Evolutionary conservation across 92 coral and sea anemone genomes (phyloP), one percentile per base, ranked within the genome.

Genomic region (Umimayanthus chanpuru): DNA sequence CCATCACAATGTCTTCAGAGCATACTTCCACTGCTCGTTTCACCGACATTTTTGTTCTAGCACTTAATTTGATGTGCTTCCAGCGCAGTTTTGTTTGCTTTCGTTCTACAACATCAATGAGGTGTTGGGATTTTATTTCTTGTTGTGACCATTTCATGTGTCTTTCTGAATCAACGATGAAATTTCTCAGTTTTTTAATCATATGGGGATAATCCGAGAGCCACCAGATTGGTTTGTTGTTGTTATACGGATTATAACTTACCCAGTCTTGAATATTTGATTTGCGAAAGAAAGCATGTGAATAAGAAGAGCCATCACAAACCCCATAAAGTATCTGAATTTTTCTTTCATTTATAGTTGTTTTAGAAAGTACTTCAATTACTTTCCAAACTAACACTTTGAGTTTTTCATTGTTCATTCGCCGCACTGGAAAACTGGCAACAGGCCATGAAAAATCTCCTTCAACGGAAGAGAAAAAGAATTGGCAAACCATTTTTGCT

Each of bases 151-250:
- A 3, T 55, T 81, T 30, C 65, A 81, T 36, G 66, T 76, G 29
- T 21, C 88, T 81, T 10, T 85, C 70, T n/a, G 92, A 85, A 72
- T 79, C 70, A 25, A 90, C 89, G 6, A 90, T 85, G 61, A 85
- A 90, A 70, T 85, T 90, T 47, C 87, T 79, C 67, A 90, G 68
- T 56, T 90, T 90, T 72, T 90, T 86, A 21, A 80, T 86, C 83
- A 86, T 86, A 29, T 90, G 89, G 6, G 89, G 89, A 55, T 87
- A 65, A 65, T 87, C 89, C 1, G 89, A 87, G 65, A 70, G 74
- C 92, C 92, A 89, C 92, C 92, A 89, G 2, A 89, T 89, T 47
- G 91, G 87, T 81, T 25, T 56, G 21, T 89, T 82, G 76, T 88
- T 80, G 44, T 88, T 88, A 76, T 23, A 88, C 1, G 91, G 88